These are phyloP conservation scores for Drosophila incognita DNA, from an alignment of 2,888 invertebrate genomes.

Conservation along the genomic window DNA sequence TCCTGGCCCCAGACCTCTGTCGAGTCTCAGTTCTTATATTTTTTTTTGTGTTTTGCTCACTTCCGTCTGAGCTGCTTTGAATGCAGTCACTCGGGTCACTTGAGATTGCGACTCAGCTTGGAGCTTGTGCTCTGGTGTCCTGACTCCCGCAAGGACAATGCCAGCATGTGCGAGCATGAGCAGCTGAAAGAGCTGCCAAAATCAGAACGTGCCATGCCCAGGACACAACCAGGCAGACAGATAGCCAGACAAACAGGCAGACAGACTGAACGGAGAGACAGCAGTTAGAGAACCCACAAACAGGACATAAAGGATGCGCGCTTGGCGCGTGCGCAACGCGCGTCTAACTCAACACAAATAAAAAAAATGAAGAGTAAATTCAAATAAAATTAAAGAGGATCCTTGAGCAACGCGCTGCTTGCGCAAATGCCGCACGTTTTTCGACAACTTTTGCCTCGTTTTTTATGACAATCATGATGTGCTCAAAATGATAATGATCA, in stretches of 20 bases:
- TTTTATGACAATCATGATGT: constrained; percentile 35
- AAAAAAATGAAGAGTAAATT: constrained; percentile 4
- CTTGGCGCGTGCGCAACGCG: constrained; percentile 69
- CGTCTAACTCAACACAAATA: constrained; percentile 34
- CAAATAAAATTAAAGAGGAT: constrained; percentile 14
- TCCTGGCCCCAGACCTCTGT: constrained; percentile 66
- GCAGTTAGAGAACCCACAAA: background rate
- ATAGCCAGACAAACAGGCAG: background rate
- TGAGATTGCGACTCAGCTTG: constrained; percentile 32
- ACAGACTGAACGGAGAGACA: background rate
- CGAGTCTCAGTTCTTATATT: constrained; percentile 13
- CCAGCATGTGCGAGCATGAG: constrained; percentile 26
- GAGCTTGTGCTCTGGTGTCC: constrained; percentile 6
- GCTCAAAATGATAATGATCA: constrained; percentile 35
- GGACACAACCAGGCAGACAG: constrained; percentile 6
- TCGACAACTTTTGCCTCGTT: constrained; percentile 77
- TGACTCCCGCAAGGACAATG: constrained; percentile 57
- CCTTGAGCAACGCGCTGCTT: background rate
- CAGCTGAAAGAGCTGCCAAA: constrained; percentile 55
- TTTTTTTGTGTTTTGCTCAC: constrained; percentile 24
- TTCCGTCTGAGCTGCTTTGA: constrained; percentile 66
- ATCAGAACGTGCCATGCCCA: constrained; percentile 61
- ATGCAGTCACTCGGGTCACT: constrained; percentile 73
- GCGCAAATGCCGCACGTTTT: constrained; percentile 73
- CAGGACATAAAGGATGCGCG: constrained; percentile 24